Percentiles rank a stretch among this genome's conserved stretches.
These are phyloP conservation scores for Nasonia longicornis DNA, from an alignment of 1,140 invertebrate genomes.

Conservation along the genomic window DNA sequence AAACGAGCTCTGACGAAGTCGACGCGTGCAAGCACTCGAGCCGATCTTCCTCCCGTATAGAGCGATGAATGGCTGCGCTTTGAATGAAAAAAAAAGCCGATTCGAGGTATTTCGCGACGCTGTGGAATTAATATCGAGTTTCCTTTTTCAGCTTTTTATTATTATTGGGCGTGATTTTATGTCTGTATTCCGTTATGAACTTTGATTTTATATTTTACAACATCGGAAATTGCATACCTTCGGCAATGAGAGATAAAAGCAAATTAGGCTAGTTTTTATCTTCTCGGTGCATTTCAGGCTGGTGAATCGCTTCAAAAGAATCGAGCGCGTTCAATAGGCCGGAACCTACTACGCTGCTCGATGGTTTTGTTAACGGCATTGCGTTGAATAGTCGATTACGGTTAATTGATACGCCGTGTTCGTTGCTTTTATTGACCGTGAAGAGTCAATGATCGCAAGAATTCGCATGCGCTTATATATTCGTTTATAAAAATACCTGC, in stretches of 20 bases:
- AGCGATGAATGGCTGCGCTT: not conserved
- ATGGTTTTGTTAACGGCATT: not conserved
- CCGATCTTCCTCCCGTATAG: not conserved
- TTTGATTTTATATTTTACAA: not conserved
- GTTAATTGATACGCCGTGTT: not conserved
- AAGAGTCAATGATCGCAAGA: not conserved
- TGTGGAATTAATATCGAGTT: not conserved
- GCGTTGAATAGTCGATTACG: not conserved
- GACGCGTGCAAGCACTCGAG: not conserved
- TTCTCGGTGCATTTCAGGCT: not conserved
- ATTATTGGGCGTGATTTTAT: not conserved
- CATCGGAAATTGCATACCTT: not conserved
- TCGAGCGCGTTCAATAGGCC: not conserved
- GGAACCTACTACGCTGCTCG: not conserved
- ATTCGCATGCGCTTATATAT: not conserved
- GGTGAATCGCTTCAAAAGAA: not conserved
- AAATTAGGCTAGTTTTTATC: not conserved
- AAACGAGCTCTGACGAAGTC: not conserved
- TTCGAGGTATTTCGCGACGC: not conserved
- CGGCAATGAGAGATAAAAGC: not conserved
- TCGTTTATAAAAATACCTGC: not conserved
- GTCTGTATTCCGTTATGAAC: not conserved
- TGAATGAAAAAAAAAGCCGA: slow-evolving; percentile 6
- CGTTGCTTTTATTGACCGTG: not conserved
- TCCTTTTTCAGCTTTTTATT: too few relatives aligned